Conservation (phyloP, 2,888 invertebrate species). For the Agrotis ipsilon region DNA sequence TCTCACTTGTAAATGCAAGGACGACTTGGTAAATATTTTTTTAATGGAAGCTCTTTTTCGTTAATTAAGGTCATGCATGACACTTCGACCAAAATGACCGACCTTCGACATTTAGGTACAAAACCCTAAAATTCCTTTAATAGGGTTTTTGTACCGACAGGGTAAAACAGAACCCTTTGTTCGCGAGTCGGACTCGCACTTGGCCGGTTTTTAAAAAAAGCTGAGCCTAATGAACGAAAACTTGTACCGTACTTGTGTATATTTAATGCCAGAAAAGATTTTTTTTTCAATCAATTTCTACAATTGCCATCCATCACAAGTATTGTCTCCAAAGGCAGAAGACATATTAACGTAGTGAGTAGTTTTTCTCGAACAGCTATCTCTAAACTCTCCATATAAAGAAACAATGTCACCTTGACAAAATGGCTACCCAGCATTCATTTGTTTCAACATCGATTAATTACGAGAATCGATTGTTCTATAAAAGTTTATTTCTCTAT, state of each 20-base stretch:
- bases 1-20: conserved; percentile 3
- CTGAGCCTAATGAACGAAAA: too few relatives aligned
- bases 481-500: conserved; percentile 3
- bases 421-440: background rate
- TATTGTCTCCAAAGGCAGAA: background rate
- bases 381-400: background rate
- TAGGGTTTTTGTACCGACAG: too few relatives aligned
- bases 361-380: background rate
- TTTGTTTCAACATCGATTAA: background rate
- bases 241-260: too few relatives aligned
- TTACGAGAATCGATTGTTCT: background rate
- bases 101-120: too few relatives aligned
- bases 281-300: too few relatives aligned
- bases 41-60: background rate
- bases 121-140: too few relatives aligned
- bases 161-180: too few relatives aligned
- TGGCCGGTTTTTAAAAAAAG: too few relatives aligned
- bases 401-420: background rate
- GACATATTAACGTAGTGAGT: background rate
- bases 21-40: background rate
- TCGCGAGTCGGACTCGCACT: too few relatives aligned
- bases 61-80: background rate
- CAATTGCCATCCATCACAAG: too few relatives aligned
- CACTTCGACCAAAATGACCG: too few relatives aligned
- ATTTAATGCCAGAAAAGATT: too few relatives aligned